A percentile compares a stretch with the other conserved stretches of the same genome.
phyloP scores from a whole-genome alignment of 35 echinoderm and acorn worm genomes.

The Diadema setosum region DNA sequence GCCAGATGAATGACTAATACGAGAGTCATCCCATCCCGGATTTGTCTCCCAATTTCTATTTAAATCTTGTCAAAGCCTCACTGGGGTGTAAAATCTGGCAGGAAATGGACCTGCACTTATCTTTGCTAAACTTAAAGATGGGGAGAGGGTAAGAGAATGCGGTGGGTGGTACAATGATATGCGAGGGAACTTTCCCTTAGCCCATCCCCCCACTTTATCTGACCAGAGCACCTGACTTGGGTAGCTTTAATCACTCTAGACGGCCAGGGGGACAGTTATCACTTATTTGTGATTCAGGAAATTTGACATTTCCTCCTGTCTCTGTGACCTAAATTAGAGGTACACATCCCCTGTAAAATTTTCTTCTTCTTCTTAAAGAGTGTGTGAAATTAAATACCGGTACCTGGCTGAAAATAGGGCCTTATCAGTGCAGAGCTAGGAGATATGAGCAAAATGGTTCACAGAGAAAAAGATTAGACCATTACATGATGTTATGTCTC shows the following conservation, averaged over 20 bases:
- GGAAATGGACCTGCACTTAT: background rate
- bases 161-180: background rate
- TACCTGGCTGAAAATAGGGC: too few species aligned
- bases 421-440: too few species aligned
- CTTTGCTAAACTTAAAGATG: background rate
- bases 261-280: background rate
- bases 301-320: constrained; percentile 11
- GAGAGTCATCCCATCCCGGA: background rate
- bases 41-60: background rate
- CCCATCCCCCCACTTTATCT: too few species aligned
- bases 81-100: background rate
- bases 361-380: too few species aligned
- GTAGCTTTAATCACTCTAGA: background rate
- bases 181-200: background rate
- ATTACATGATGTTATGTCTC: too few species aligned
- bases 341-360: too few species aligned
- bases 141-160: background rate
- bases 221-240: background rate
- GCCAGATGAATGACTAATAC: too few species aligned
- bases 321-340: too few species aligned
- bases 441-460: too few species aligned
- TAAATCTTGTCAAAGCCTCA: background rate
- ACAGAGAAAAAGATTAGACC: too few species aligned
- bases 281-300: constrained; percentile 26
- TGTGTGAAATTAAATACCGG: too few species aligned